A percentile compares a stretch with the other conserved stretches of the same genome.
Conservation (phyloP, 2,113 vertebrate species). For the Hucho hucho region DNA sequence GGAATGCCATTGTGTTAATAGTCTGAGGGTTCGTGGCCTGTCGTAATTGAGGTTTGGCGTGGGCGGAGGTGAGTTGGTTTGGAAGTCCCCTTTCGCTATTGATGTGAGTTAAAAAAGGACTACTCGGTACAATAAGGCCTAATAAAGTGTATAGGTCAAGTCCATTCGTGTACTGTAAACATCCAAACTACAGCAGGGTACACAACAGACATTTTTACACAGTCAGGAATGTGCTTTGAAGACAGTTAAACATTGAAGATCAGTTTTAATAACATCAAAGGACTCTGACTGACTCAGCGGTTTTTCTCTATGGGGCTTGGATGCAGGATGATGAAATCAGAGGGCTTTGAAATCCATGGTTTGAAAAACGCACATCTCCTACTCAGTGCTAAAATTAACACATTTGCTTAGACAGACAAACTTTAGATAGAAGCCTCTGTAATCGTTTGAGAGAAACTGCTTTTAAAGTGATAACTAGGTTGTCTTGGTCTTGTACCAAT, state of each 20-base stretch:
- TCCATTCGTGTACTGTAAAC: slow-evolving; percentile 29
- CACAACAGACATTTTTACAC: not conserved
- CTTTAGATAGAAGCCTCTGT: slow-evolving; percentile 24
- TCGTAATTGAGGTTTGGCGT: not conserved
- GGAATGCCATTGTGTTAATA: not conserved
- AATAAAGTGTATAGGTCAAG: slow-evolving; percentile 12
- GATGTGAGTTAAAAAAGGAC: slow-evolving; percentile 15
- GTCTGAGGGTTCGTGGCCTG: not conserved
- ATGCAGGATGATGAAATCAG: too few relatives aligned
- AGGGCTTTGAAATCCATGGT: too few relatives aligned
- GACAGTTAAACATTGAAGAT: too few relatives aligned
- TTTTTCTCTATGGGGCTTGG: slow-evolving; percentile 39
- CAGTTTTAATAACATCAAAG: slow-evolving; percentile 49
- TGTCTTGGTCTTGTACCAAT: too few relatives aligned
- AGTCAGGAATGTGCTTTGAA: not conserved
- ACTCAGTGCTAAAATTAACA: slow-evolving; percentile 36
- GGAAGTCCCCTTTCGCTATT: slow-evolving; percentile 4
- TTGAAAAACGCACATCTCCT: slow-evolving; percentile 35
- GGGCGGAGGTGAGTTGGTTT: slow-evolving; percentile 11
- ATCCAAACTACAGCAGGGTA: not conserved
- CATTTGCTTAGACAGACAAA: not conserved
- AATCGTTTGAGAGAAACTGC: too few relatives aligned
- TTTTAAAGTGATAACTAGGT: too few relatives aligned
- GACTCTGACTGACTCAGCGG: slow-evolving; percentile 12
- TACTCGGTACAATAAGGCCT: slow-evolving; percentile 28